Base-by-base conservation (phyloP, 1,140 invertebrate genomes). In the Meloidogyne chitwoodi region DNA sequence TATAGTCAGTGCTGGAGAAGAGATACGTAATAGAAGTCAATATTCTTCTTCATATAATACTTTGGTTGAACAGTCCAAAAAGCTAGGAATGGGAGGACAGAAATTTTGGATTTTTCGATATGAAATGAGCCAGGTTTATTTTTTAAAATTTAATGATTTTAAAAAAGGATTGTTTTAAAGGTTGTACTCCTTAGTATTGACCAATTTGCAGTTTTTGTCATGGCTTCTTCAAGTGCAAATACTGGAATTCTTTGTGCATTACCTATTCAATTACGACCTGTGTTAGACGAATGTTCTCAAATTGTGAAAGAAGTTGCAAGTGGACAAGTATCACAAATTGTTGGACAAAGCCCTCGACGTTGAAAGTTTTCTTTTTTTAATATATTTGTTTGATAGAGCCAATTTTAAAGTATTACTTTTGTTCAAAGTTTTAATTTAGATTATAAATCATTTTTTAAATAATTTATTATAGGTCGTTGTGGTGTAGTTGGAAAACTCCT, bases 21-120 rank as follows among this genome's bases (percentile, higher is more conserved):
- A 63, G 26, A 70, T 80, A n/a, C 78, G 81, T 4, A 85, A 85
- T 70, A 70, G 77, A 31, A 48, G 64, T 38, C 67, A 79, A 38
- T 44, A 85, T 44, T 78, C 74, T 22, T 38, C 69, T 34, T 73
- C 81, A 1, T 83, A 74, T 44, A 76, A 67, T 19, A 29, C 68
- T 16, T 72, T 83, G 19, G 29, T 85, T 41, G 81, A 83, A 62
- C 81, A 85, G 38, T 79, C 81, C n/a, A 77, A 44, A 26, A 85
- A 85, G 26, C 79, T 83, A 5, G 80, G 75, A 16, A 75, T 83
- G 64, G 81, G 81, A 56, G 74, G 24, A 41, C 83, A 83, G 62
- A 80, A 83, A 56, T 80, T 44, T 41, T 83, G 78, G 77, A 38
- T 77, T 19, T 83, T 84, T 64, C 72, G 73, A 16, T 85, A 83